A percentile compares a stretch with the other conserved stretches of the same genome.
Conservation (phyloP, 2,113 vertebrate species). For the Oncorhynchus keta region DNA sequence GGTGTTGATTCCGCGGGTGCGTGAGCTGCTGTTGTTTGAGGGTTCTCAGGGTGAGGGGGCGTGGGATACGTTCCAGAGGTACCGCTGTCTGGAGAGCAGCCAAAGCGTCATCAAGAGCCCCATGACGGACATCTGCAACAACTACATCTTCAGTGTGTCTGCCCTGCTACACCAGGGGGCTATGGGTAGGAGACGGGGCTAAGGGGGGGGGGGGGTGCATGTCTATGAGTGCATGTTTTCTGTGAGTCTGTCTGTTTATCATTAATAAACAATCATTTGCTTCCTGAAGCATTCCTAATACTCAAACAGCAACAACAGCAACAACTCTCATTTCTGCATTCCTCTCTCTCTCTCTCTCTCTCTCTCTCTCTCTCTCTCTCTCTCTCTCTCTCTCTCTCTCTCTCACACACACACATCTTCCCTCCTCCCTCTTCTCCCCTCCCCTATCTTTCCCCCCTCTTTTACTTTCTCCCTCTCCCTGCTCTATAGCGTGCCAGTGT, state of each 20-base stretch:
- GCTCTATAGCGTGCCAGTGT: conserved; percentile 83
- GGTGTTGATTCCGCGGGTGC: conserved; percentile 90
- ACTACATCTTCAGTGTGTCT: conserved; percentile 93
- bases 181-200: conserved; percentile 69
- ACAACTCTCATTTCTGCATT: too few species aligned
- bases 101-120: conserved; percentile 91
- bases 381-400: background rate
- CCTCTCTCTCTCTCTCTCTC: too few species aligned
- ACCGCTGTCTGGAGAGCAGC: conserved; percentile 94
- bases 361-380: too few species aligned
- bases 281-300: background rate
- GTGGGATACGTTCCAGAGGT: conserved; percentile 95
- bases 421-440: conserved; percentile 4
- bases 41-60: conserved; percentile 78
- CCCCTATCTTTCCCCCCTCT: conserved; percentile 2
- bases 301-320: background rate
- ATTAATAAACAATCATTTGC: background rate
- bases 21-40: conserved; percentile 88
- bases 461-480: background rate
- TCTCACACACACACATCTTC: background rate
- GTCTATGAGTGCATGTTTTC: background rate
- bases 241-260: background rate
- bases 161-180: conserved; percentile 88
- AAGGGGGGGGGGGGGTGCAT: background rate
- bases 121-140: conserved; percentile 89